A percentile compares a stretch with the other conserved stretches of the same genome.
Evolutionary conservation across 2,797 vertebrate species (phyloP).

Genomic region (Crocidura indochinensis): DNA sequence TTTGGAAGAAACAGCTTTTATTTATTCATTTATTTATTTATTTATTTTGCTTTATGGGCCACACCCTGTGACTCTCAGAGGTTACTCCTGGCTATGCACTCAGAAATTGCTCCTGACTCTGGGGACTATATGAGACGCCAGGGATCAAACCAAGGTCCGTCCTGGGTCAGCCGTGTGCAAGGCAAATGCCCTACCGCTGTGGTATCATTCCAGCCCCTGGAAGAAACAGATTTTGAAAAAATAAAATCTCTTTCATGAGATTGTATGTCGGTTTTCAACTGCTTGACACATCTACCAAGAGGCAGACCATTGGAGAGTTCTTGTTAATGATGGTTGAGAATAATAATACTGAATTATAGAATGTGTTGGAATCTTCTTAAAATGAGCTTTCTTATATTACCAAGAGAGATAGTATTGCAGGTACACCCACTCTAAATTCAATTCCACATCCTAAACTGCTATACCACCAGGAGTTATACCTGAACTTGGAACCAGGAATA

Average conservation of each 20-base stretch:
- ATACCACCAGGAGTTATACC: too few relatives aligned
- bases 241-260: neutral
- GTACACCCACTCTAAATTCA: neutral
- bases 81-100: too few relatives aligned
- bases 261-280: neutral
- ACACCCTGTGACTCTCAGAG: too few relatives aligned
- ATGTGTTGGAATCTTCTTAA: conserved; percentile 1
- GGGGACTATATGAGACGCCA: too few relatives aligned
- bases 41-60: too few relatives aligned
- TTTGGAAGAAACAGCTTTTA: neutral
- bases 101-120: too few relatives aligned
- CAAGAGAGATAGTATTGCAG: neutral
- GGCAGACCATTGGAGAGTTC: neutral
- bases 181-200: too few relatives aligned
- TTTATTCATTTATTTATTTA: neutral
- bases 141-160: too few relatives aligned
- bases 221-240: too few relatives aligned
- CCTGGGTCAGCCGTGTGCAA: too few relatives aligned
- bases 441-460: neutral
- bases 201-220: too few relatives aligned
- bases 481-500: too few relatives aligned
- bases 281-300: neutral
- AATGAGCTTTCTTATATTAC: neutral
- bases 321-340: conserved; percentile 16
- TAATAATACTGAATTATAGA: conserved; percentile 41